Evolutionary conservation across 2,113 vertebrate genomes (phyloP), one percentile per base, ranked within the genome.

Genomic region (Acrocephalus arundinaceus): DNA sequence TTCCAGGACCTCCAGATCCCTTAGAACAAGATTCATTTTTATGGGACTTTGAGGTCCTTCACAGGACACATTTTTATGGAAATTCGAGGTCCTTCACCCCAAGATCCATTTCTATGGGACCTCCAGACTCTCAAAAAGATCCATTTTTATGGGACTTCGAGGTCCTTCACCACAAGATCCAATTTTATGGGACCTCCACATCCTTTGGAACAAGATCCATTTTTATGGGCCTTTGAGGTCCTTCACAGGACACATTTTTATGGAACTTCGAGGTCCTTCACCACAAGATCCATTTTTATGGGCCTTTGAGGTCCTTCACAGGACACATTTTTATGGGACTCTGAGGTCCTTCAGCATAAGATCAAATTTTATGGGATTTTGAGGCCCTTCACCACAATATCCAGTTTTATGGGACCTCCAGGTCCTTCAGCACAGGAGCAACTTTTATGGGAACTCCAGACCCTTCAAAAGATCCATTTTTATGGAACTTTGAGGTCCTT

Each of bases 221-320:
- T 19, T 31, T 11, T 8, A 18, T 1, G 41, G 18, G 2, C 9
- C 2, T 10, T 7, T 0, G 1, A 30, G 15, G 7, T 15, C 13
- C 31, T 15, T 46, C 55, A 28, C 39, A 43, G 16, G 15, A 8
- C 12, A 4, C 12, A 22, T 4, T n/a, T 59, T 43, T 8, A 59
- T 7, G 19, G 9, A 2, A 35, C 2, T 3, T 49, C 3, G 2
- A 54, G 48, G 3, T 5, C 21, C 37, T 43, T 25, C 31, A 14
- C 27, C 15, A 6, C 7, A 7, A 11, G 6, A 35, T 10, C 10
- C 67, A 10, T 1, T 20, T 21, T 9, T 6, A 14, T 1, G 28
- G 18, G 35, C 35, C 35, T 35, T 35, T 35, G 35, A 35, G 35
- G 35, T 35, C 35, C 35, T 35, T 35, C 35, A 35, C 35, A 35